phyloP scores from a whole-genome alignment of 2,888 invertebrate species.

The Chaetogeoica ovagalla region DNA sequence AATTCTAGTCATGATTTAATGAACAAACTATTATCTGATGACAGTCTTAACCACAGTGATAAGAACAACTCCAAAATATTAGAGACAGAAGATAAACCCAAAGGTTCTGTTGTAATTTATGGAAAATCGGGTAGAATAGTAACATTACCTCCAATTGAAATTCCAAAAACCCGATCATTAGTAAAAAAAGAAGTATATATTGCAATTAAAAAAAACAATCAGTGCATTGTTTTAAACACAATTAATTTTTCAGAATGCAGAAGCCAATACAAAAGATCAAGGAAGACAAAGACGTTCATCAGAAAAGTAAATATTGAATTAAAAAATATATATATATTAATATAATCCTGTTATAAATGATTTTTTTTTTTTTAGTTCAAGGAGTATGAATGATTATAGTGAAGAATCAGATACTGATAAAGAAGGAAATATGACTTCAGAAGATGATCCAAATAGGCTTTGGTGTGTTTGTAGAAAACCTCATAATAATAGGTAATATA shows the following conservation, averaged over 20 bases:
- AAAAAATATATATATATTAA: background rate
- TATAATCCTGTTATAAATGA: background rate
- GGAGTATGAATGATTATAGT: slow-evolving; percentile 35
- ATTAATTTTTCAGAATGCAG: slow-evolving; percentile 24
- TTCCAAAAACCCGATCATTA: slow-evolving; percentile 71
- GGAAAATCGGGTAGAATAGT: slow-evolving; percentile 45
- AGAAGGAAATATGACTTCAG: slow-evolving; percentile 58
- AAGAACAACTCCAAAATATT: slow-evolving; percentile 2
- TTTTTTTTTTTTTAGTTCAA: slow-evolving; percentile 29
- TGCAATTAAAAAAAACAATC: background rate
- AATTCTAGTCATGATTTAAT: slow-evolving; percentile 51
- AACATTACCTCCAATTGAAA: slow-evolving; percentile 75
- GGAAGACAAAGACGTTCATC: slow-evolving; percentile 40
- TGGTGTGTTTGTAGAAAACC: slow-evolving; percentile 97
- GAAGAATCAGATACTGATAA: slow-evolving; percentile 49
- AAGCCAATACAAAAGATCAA: slow-evolving; percentile 34
- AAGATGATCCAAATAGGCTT: slow-evolving; percentile 88
- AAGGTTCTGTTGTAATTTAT: slow-evolving; percentile 27
- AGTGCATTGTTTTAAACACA: background rate
- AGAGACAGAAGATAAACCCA: slow-evolving; percentile 15
- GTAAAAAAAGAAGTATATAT: slow-evolving; percentile 49
- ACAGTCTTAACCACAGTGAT: slow-evolving; percentile 27
- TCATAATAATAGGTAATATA: slow-evolving; percentile 71
- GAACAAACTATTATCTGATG: slow-evolving; percentile 44
- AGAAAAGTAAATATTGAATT: slow-evolving; percentile 31